Evolutionary conservation across 2,113 vertebrate species (phyloP), one percentile per base, ranked within the genome.

Genomic region (Thunnus maccoyii): DNA sequence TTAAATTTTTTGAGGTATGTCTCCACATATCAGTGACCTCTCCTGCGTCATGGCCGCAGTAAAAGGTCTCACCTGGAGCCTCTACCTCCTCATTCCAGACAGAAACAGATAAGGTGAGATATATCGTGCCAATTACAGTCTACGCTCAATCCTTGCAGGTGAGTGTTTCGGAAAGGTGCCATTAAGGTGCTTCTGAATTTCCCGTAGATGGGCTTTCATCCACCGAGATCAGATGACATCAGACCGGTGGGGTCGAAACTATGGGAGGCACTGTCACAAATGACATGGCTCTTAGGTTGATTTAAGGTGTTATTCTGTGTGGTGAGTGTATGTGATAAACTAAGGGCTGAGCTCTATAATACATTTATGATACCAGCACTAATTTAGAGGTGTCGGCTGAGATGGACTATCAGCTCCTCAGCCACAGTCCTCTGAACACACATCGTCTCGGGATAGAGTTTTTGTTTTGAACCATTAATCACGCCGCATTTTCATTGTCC

Each of bases 301-400:
- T 94, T 94, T 89, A 95, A 83, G 80, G 89, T 86, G 91, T 93
- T 91, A 91, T 92, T 91, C 81, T 77, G 79, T 67, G 51, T 48
- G 70, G 55, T 88, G 89, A 91, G 86, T 76, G 80, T 27, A 36
- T 55, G 87, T 81, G 84, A 95, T 93, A 89, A 94, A 95, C 77
- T 76, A 86, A 78, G 41, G 85, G 56, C 79, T 65, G 60, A 60
- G 85, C 82, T 72, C 61, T 75, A 77, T 85, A 56, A 91, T 85
- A 83, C 84, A 84, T 86, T 88, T 73, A 87, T 93, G 85, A 93
- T 90, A 93, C 64, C 80, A 50, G 55, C 54, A 79, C 90, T 91
- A 90, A 92, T 92, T 93, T 92, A 91, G 84, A 85, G 80, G 57
- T 81, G 86, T 82, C 55, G 56, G 75, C 55, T 72, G 75, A 63